Evolutionary conservation across 2,888 invertebrate species (phyloP).

Genomic region (Coleophora flavipennella): DNA sequence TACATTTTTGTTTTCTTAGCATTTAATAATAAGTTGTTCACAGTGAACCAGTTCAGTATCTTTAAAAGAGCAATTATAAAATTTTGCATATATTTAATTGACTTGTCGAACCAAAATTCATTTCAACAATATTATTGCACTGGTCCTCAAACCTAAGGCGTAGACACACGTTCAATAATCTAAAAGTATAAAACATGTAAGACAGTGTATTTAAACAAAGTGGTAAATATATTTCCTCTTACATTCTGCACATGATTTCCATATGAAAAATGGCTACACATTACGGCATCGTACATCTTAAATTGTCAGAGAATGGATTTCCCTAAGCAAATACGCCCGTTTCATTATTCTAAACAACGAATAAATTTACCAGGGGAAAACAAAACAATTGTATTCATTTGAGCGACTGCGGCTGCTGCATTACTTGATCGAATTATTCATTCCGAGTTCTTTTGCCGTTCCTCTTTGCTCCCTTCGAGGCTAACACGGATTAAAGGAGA

Average conservation of each 20-base stretch:
- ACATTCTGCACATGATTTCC: slow-evolving; percentile 16
- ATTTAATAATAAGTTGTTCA: too few relatives aligned
- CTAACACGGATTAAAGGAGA: slow-evolving; percentile 14
- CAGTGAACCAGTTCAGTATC: too few relatives aligned
- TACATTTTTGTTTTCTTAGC: too few relatives aligned
- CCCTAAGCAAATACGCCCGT: slow-evolving; percentile 57
- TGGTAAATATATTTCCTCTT: too few relatives aligned
- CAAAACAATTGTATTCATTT: slow-evolving; percentile 68
- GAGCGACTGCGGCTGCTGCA: slow-evolving; percentile 58
- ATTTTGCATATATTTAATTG: too few relatives aligned
- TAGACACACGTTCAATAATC: too few relatives aligned
- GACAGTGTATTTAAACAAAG: too few relatives aligned
- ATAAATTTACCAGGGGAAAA: slow-evolving; percentile 65
- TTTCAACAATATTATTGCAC: too few relatives aligned
- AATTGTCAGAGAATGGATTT: slow-evolving; percentile 66
- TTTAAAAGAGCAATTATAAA: too few relatives aligned
- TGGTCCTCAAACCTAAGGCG: too few relatives aligned
- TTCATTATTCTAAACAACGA: slow-evolving; percentile 69
- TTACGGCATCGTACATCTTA: slow-evolving; percentile 54
- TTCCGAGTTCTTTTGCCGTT: slow-evolving; percentile 36
- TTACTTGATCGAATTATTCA: slow-evolving; percentile 64
- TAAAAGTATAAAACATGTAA: too few relatives aligned
- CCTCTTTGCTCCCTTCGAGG: slow-evolving; percentile 18
- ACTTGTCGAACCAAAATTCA: too few relatives aligned
- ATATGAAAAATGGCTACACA: slow-evolving; percentile 61